Base-by-base conservation (phyloP, 2,888 invertebrate genomes). In the Anoplius nigerrimus region DNA sequence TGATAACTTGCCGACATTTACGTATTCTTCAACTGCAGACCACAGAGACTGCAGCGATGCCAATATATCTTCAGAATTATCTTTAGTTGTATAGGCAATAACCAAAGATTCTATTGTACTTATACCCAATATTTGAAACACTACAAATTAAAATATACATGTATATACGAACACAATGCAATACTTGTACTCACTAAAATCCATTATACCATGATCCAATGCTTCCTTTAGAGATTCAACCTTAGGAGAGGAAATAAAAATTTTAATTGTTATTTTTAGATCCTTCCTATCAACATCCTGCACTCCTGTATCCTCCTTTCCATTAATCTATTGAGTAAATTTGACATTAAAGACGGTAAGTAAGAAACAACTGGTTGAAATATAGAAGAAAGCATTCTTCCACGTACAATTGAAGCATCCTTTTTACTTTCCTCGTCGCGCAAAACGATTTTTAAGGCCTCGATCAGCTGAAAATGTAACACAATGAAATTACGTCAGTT, bases 231-330 rank as follows among this genome's bases (percentile, higher is more conserved):
- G 88, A 42, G 92, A 91, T 0, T 91, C 90, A 48, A 92, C 90
- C 73, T 94, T 92, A 65, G 93, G 91, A 79, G 92, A 92, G 75
- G 94, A 95, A 15, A 97, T 90, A 87, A 97, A 97, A 78, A 97
- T 91, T 90, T 98, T 97, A 0, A 95, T 94, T 46, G 95, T 95
- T 78, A 96, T 94, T 89, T 96, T 95, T 43, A 96, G 90, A 80
- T 95, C 94, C 80, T 93, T 92, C 52, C 95, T 90, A 74, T 94
- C 93, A 72, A 94, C 92, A 78, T 93, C 93, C 62, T 83, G 81
- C 13, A 84, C 66, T 60, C 71, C 79, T 13, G 70, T 74, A 70
- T 84, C 84, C 27, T 82, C 80, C 16, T 74, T 75, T 51, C 79
- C 80, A 67, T 79, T 81, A 46, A 81, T 79, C 85, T 79, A 56